A percentile compares a stretch with the other conserved stretches of the same genome.
These are phyloP conservation scores for Amniataba percoides DNA, from an alignment of 2,797 vertebrate genomes.

Conservation along the genomic window DNA sequence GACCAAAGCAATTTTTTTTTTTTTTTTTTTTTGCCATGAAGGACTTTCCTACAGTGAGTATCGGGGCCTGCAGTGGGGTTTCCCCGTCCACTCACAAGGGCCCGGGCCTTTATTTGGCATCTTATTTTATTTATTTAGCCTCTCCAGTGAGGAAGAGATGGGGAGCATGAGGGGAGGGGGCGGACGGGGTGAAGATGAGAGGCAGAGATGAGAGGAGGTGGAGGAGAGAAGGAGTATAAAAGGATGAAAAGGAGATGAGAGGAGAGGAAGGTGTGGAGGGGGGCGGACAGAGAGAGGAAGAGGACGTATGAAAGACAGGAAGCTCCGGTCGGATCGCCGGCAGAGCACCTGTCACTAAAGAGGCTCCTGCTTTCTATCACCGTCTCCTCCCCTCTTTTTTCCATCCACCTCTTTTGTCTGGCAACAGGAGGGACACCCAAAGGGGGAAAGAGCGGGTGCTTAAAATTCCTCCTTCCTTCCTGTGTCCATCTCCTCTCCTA, in stretches of 20 bases:
- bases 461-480: constrained; percentile 83
- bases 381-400: constrained; percentile 56
- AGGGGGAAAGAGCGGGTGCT: constrained; percentile 73
- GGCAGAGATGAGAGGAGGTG: constrained; percentile 55
- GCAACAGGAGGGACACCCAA: constrained; percentile 73
- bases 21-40: neutral
- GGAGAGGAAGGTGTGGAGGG: constrained; percentile 52
- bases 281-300: constrained; percentile 60
- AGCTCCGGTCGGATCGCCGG: constrained; percentile 73
- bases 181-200: constrained; percentile 49
- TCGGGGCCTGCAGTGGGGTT: constrained; percentile 39
- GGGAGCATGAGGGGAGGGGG: constrained; percentile 24
- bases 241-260: constrained; percentile 67
- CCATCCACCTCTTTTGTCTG: constrained; percentile 73
- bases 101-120: constrained; percentile 66
- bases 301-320: constrained; percentile 79
- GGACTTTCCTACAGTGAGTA: constrained; percentile 41
- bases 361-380: constrained; percentile 81
- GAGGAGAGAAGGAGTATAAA: constrained; percentile 52
- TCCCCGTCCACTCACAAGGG: constrained; percentile 40
- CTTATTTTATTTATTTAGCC: constrained; percentile 63
- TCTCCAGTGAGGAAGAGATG: constrained; percentile 47
- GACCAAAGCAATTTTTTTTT: constrained; percentile 7
- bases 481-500: constrained; percentile 81
- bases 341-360: constrained; percentile 83